Evolutionary conservation across 2,113 vertebrate genomes (phyloP).

Genomic region (Camarhynchus parvulus): DNA sequence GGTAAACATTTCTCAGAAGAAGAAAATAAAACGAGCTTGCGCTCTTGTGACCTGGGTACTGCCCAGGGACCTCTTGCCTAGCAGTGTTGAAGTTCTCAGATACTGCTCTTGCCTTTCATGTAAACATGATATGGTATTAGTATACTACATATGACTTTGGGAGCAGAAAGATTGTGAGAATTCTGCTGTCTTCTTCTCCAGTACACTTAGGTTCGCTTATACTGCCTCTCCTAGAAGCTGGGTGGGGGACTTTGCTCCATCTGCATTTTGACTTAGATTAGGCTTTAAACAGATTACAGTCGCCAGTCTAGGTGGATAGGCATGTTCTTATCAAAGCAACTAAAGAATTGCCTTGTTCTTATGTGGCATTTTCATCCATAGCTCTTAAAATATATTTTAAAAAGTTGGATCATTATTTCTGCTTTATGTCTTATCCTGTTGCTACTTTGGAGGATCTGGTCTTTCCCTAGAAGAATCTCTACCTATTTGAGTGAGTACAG

Average conservation of each 20-base stretch:
- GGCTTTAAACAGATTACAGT: neutral
- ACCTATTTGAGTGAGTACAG: neutral
- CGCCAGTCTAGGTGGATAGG: neutral
- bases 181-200: accelerated
- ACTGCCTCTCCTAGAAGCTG: neutral
- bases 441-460: neutral
- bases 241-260: neutral
- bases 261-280: neutral
- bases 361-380: accelerated
- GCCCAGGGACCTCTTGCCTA: neutral
- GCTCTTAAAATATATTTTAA: neutral
- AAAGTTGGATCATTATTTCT: neutral
- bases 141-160: neutral
- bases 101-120: neutral
- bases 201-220: neutral
- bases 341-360: neutral
- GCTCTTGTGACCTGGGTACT: accelerated
- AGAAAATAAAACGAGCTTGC: accelerated
- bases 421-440: neutral
- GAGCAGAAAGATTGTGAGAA: neutral
- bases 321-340: neutral
- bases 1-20: neutral
- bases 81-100: neutral
- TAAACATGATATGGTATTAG: accelerated
- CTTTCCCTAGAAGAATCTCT: neutral